Percentiles rank a stretch among this genome's conserved stretches.
These are phyloP conservation scores for Eriocheir sinensis DNA, from an alignment of 1,140 invertebrate species.

Conservation along the genomic window DNA sequence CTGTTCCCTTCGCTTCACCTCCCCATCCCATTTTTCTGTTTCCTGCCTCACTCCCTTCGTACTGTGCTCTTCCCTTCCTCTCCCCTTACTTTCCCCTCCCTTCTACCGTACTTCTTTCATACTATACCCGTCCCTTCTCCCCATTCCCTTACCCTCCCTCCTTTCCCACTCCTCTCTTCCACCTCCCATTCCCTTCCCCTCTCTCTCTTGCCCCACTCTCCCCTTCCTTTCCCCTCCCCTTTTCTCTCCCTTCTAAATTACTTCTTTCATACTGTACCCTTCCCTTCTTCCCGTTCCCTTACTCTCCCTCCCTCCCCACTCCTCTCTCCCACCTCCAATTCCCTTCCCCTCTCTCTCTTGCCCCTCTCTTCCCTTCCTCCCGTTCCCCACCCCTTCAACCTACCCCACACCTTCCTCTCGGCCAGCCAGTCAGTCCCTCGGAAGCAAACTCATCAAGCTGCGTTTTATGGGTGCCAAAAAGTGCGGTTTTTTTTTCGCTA, in stretches of 20 bases:
- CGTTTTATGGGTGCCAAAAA: neutral
- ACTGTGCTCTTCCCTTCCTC: too few relatives aligned
- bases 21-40: too few relatives aligned
- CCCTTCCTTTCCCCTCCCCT: neutral
- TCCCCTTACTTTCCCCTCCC: constrained; percentile 5
- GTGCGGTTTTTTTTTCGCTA: neutral
- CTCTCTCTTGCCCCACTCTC: neutral
- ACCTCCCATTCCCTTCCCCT: neutral
- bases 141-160: neutral
- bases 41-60: constrained; percentile 20
- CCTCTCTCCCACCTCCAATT: neutral
- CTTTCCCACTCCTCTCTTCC: neutral
- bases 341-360: neutral
- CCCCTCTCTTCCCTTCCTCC: neutral
- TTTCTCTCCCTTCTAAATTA: too few relatives aligned
- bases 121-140: neutral
- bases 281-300: too few relatives aligned
- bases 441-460: neutral
- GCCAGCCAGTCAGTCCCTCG: too few relatives aligned
- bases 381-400: too few relatives aligned
- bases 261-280: too few relatives aligned
- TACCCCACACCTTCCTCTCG: too few relatives aligned
- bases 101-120: neutral
- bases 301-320: neutral
- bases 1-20: too few relatives aligned